Evolutionary conservation across 2,888 invertebrate species (phyloP), one percentile per base, ranked within the genome.

Genomic region (Anoplius nigerrimus): DNA sequence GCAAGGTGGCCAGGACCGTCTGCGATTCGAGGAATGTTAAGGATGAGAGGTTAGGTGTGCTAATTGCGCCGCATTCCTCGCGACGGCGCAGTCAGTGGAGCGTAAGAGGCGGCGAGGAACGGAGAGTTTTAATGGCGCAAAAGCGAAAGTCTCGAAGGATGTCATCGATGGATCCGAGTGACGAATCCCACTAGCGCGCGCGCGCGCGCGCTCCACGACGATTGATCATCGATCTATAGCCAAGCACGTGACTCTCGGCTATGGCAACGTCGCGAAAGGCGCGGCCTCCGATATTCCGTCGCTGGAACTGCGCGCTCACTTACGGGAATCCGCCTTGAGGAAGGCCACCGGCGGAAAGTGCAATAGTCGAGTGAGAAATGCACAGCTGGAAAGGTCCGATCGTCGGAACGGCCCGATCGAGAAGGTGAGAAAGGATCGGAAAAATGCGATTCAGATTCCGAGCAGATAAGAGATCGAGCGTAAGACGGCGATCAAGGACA

Each of bases 231-330:
- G 55, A n/a, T 22, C 24, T 22, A 15, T 27, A n/a, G 15, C 16
- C 27, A 21, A 57, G 61, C 62, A 60, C 70, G 74, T 65, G 79
- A 78, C 71, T 69, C 63, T 34, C 34, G 11, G 34, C 63, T 27
- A 59, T 66, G 78, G 64, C 71, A 75, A 74, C 74, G 68, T 53
- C 21, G 71, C 62, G 16, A 61, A 63, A 78, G 71, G 69, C 73
- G 70, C 64, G 74, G 70, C 62, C n/a, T 58, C 24, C 52, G 52
- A 55, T 54, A 46, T 27, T 65, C 45, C 54, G 53, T 60, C 65
- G 11, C 46, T 22, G 43, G n/a, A n/a, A 45, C 46, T 6, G 34
- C 52, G 53, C 20, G 53, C 46, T 34, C 16, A 58, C 34, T 34
- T 34, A 34, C 65, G 57, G 24, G 45, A 56, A 69, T 58, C 60